Evolutionary conservation across 2,797 vertebrate species (phyloP).

Genomic region (Gymnoscopelus braueri): DNA sequence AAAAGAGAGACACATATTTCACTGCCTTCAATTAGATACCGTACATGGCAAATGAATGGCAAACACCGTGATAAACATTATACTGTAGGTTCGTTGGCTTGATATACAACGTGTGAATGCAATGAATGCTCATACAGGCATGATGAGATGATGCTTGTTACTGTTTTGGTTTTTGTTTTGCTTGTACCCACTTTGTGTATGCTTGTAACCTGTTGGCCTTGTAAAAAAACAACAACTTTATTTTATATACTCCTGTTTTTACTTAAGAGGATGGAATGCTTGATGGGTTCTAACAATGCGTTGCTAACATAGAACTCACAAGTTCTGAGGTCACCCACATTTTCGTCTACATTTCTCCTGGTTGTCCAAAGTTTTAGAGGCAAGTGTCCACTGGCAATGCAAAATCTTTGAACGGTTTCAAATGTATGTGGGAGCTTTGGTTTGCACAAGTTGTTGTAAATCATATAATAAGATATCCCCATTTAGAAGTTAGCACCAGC

Average conservation of each 20-base stretch:
- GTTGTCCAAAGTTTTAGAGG: slow-evolving; percentile 39
- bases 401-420: slow-evolving; percentile 22
- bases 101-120: slow-evolving; percentile 57
- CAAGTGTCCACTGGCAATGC: slow-evolving; percentile 35
- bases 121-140: slow-evolving; percentile 65
- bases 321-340: slow-evolving; percentile 50
- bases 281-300: slow-evolving; percentile 70
- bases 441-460: slow-evolving; percentile 21
- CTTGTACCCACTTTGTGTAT: slow-evolving; percentile 42
- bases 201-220: slow-evolving; percentile 72
- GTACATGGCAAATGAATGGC: slow-evolving; percentile 8
- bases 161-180: slow-evolving; percentile 69
- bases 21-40: slow-evolving; percentile 15
- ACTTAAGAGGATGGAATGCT: slow-evolving; percentile 69
- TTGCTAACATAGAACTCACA: slow-evolving; percentile 63
- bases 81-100: slow-evolving; percentile 48
- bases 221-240: slow-evolving; percentile 59
- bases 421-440: slow-evolving; percentile 20
- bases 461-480: slow-evolving; percentile 43
- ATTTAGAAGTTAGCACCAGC: slow-evolving; percentile 27
- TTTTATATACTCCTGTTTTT: slow-evolving; percentile 71
- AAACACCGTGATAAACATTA: slow-evolving; percentile 6
- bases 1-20: slow-evolving; percentile 31
- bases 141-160: slow-evolving; percentile 70
- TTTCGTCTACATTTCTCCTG: slow-evolving; percentile 48